Percentiles rank a stretch among this genome's conserved stretches.
phyloP scores from a whole-genome alignment of 2,888 invertebrate genomes.

The Quadriops clusia region DNA sequence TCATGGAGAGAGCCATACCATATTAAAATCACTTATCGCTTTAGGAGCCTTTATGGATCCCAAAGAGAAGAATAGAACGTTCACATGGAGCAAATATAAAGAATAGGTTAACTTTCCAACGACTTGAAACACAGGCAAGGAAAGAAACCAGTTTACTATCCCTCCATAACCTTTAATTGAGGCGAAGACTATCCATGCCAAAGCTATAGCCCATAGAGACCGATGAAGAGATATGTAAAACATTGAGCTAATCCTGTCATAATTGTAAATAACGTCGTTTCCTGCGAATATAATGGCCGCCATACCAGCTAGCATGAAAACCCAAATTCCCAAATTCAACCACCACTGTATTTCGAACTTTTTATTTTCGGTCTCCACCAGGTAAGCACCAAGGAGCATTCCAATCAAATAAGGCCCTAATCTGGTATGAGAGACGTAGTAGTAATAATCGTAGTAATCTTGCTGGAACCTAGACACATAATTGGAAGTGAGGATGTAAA shows the following conservation, averaged over 20 bases:
- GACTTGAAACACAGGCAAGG: conserved; percentile 39
- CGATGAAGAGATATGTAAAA: conserved; percentile 15
- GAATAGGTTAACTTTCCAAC: conserved; percentile 43
- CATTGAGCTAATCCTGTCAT: conserved; percentile 12
- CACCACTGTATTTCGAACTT: conserved; percentile 16
- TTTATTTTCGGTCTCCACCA: conserved; percentile 16
- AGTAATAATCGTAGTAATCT: conserved; percentile 14
- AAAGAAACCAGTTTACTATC: conserved; percentile 42
- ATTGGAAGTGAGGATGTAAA: too few relatives aligned
- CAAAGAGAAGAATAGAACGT: conserved; percentile 26
- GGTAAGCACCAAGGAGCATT: conserved; percentile 17
- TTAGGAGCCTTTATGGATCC: too few relatives aligned
- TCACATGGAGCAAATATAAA: conserved; percentile 42
- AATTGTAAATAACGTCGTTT: conserved; percentile 11
- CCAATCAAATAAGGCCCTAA: conserved; percentile 20
- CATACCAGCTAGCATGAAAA: conserved; percentile 11
- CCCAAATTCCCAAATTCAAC: conserved; percentile 15
- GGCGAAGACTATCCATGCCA: conserved; percentile 19
- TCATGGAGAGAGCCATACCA: too few relatives aligned
- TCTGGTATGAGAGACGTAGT: conserved; percentile 19
- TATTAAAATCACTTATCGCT: too few relatives aligned
- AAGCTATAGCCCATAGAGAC: conserved; percentile 15
- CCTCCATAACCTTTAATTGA: conserved; percentile 18
- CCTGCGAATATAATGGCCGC: conserved; percentile 10
- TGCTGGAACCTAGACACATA: conserved; percentile 12